Evolutionary conservation across 2,797 vertebrate species (phyloP), one percentile per base, ranked within the genome.

Genomic region (Ctenopoma multispine): DNA sequence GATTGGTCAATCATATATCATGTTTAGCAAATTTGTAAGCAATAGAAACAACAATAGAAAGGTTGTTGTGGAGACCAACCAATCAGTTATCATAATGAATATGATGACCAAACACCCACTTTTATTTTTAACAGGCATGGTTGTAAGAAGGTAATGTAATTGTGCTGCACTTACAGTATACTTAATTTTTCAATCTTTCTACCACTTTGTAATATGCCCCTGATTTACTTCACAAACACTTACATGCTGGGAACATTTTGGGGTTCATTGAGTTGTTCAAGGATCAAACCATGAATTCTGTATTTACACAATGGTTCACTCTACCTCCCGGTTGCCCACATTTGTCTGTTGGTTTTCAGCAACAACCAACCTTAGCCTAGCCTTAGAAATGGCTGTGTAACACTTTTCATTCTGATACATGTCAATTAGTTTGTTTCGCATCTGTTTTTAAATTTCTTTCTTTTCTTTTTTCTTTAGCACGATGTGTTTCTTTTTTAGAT

Each of bases 1-100:
- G 63, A 87, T 86, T 83, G 85, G 82, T 72, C 78, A 80, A 80
- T 83, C 23, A 74, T 55, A 70, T 73, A 80, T 77, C 21, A 67
- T 80, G 61, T 67, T 77, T 63, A 27, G 23, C 38, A 62, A 51
- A 63, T 67, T 23, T 56, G 34, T 18, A 40, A 18, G 36, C 62
- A 43, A 51, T 13, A 9, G 20, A 43, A 56, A 61, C 65, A 56
- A 61, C 65, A 70, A 47, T 8, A 57, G 34, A 63, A 31, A 56
- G 3, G 12, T 27, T 56, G 12, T 18, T 24, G 13, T 46, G n/a
- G 7, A 11, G 34, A 41, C 18, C 11, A 9, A 41, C 11, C 43
- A 9, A 40, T 77, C 49, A 21, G 15, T 11, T 29, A 29, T 29
- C 27, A 29, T 29, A 29, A 13, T 49, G 11, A 29, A 20, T 43